phyloP scores from a whole-genome alignment of 2,888 invertebrate genomes.

The Acanthopleura granulata region DNA sequence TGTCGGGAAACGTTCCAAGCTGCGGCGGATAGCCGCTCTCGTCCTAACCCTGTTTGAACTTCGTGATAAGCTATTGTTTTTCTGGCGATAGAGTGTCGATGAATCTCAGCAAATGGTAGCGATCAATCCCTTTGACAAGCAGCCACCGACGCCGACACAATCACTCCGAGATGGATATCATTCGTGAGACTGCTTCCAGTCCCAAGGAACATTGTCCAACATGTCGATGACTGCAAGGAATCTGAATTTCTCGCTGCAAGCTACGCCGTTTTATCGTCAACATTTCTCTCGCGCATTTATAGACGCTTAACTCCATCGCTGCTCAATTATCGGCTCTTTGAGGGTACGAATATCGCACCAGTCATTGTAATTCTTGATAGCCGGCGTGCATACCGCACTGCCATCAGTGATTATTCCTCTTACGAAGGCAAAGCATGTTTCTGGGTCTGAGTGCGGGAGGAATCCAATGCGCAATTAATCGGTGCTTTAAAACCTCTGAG shows the following conservation, averaged over 20 bases:
- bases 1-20: not conserved
- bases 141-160: no score
- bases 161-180: no score
- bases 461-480: not conserved
- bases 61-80: constrained; percentile 4
- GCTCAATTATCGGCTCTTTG: not conserved
- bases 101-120: no score
- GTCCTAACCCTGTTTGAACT: not conserved
- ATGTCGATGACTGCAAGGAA: no score
- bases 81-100: not conserved
- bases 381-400: no score
- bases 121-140: no score
- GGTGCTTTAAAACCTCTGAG: not conserved
- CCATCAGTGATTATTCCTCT: no score
- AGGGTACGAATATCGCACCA: not conserved
- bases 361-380: no score
- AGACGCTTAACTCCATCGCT: not conserved
- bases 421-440: not conserved
- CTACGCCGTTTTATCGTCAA: constrained; percentile 7
- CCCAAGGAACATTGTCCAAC: no score
- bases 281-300: not conserved
- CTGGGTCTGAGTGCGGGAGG: not conserved
- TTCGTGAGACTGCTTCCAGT: no score
- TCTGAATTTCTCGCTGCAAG: not conserved
- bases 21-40: not conserved